Conservation (phyloP, 2,888 invertebrate species). For the Alsophila aescularia region DNA sequence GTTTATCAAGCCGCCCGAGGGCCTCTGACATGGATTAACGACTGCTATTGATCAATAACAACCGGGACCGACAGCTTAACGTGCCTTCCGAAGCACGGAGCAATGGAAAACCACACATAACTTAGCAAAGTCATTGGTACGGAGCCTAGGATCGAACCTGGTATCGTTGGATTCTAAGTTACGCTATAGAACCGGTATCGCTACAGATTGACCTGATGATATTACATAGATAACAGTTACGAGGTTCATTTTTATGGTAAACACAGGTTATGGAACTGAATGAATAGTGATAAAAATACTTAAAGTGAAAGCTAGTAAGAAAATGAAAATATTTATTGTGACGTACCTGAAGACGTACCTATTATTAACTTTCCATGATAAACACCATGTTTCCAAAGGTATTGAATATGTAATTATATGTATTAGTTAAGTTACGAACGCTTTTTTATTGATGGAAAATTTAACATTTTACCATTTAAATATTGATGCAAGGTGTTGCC, state of each 20-base stretch:
- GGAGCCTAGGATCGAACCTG: no score
- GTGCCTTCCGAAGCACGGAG: no score
- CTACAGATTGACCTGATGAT: slow-evolving; percentile 3
- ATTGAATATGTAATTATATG: neutral
- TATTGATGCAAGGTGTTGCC: no score
- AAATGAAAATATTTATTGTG: slow-evolving; percentile 11
- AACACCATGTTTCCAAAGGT: slow-evolving; percentile 1
- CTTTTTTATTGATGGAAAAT: neutral
- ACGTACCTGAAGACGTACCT: slow-evolving; percentile 5
- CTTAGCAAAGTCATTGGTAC: no score
- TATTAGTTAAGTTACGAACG: neutral
- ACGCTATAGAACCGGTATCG: no score
- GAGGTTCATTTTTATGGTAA: slow-evolving; percentile 10
- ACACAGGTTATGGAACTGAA: slow-evolving; percentile 9
- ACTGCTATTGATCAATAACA: no score
- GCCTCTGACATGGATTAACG: no score
- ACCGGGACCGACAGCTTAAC: no score
- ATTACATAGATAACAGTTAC: slow-evolving; percentile 7
- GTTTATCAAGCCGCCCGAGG: no score
- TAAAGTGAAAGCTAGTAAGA: slow-evolving; percentile 21
- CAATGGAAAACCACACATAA: no score
- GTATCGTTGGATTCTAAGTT: no score
- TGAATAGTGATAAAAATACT: slow-evolving; percentile 14
- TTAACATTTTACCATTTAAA: no score
- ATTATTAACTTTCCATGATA: slow-evolving; percentile 20